Conservation (phyloP, 1,140 invertebrate genomes). For the Ostrea denselamellosa region DNA sequence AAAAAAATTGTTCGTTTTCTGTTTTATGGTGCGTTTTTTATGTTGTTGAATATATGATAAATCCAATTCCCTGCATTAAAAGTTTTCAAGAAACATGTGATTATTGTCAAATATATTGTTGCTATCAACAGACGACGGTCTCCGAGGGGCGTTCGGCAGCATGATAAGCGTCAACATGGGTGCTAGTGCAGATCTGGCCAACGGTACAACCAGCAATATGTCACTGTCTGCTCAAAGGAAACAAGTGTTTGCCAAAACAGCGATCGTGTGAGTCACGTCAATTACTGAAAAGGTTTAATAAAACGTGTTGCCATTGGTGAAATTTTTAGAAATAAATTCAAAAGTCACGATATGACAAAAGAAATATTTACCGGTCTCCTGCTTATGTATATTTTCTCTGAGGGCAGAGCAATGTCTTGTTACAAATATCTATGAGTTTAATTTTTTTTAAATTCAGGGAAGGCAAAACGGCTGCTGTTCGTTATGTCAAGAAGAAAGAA, state of each 20-base stretch:
- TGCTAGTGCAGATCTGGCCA: constrained; percentile 32
- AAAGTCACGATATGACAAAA: too few relatives aligned
- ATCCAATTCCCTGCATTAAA: background rate
- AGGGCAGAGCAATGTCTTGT: too few relatives aligned
- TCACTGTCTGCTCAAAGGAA: constrained; percentile 57
- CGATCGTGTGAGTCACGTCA: constrained; percentile 57
- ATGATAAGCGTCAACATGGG: constrained; percentile 55
- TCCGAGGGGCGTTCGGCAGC: constrained; percentile 61
- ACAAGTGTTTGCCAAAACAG: constrained; percentile 68
- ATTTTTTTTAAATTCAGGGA: constrained; percentile 49
- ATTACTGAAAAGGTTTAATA: too few relatives aligned
- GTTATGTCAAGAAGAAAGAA: constrained; percentile 61
- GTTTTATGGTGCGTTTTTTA: too few relatives aligned
- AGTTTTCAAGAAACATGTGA: background rate
- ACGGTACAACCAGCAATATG: constrained; percentile 55
- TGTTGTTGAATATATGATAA: too few relatives aligned
- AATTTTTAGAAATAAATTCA: too few relatives aligned
- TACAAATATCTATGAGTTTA: too few relatives aligned
- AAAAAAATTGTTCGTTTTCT: too few relatives aligned
- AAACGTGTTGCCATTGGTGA: too few relatives aligned
- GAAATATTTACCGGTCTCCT: too few relatives aligned
- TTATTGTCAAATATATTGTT: background rate
- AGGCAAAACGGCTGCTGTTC: constrained; percentile 60
- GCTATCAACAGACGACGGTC: constrained; percentile 50
- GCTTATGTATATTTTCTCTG: too few relatives aligned